A percentile compares a stretch with the other conserved stretches of the same genome.
phyloP scores from a whole-genome alignment of 2,888 invertebrate genomes.

The Meteorus cinctellus region DNA sequence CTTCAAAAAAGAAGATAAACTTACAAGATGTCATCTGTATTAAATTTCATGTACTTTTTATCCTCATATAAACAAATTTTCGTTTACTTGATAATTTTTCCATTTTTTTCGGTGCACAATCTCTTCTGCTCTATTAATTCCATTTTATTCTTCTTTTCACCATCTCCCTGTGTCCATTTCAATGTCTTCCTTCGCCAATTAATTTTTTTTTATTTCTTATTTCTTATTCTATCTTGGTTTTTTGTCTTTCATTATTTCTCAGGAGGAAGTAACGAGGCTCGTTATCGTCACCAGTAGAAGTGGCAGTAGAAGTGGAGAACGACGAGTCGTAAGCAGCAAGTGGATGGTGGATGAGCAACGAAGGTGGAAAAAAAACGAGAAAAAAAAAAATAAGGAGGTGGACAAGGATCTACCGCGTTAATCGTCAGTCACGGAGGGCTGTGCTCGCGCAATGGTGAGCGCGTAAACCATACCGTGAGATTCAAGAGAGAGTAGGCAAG shows the following conservation, averaged over 20 bases:
- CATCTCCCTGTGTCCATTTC: too few relatives aligned
- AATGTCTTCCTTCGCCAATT: too few relatives aligned
- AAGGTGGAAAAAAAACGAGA: constrained; percentile 1
- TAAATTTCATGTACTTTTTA: too few relatives aligned
- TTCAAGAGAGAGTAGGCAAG: constrained; percentile 37
- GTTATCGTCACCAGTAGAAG: constrained; percentile 43
- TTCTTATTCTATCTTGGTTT: not conserved
- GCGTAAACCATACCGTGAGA: constrained; percentile 35
- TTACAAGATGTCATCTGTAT: too few relatives aligned
- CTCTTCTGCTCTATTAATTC: not conserved
- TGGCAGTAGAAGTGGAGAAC: constrained; percentile 18
- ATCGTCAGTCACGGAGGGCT: constrained; percentile 50
- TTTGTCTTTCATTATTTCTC: constrained; percentile 40
- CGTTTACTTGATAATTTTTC: too few relatives aligned
- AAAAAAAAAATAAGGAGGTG: constrained; percentile 18
- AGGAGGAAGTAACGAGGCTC: constrained; percentile 49
- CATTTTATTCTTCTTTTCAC: too few relatives aligned
- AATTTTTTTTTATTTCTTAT: not conserved
- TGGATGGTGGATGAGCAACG: constrained; percentile 20
- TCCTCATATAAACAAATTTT: too few relatives aligned
- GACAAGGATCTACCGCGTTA: constrained; percentile 42
- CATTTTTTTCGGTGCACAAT: too few relatives aligned
- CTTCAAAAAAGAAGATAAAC: too few relatives aligned
- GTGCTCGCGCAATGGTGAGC: constrained; percentile 38
- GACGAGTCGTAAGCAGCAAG: constrained; percentile 32